phyloP scores from a whole-genome alignment of 2,113 vertebrate genomes.

The Larimichthys crocea region DNA sequence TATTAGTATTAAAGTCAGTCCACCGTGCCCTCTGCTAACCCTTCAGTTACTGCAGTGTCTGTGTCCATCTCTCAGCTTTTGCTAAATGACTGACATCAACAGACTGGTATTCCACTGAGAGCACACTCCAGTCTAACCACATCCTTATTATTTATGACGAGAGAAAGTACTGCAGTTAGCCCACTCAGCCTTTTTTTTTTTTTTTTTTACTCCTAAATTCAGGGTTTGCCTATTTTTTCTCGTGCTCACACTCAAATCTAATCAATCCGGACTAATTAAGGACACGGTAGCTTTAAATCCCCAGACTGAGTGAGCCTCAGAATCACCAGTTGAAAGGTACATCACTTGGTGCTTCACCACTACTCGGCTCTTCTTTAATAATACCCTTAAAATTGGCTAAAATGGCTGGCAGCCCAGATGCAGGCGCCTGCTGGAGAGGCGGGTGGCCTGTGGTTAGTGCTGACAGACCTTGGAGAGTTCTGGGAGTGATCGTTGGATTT shows the following conservation, averaged over 20 bases:
- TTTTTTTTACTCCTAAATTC: constrained; percentile 22
- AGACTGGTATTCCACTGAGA: constrained; percentile 63
- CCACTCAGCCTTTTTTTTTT: constrained; percentile 33
- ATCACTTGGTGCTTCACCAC: constrained; percentile 24
- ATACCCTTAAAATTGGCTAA: constrained; percentile 49
- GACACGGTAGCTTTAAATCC: neutral
- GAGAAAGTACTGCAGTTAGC: constrained; percentile 61
- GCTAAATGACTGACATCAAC: constrained; percentile 70
- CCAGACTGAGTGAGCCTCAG: neutral
- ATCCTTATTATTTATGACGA: constrained; percentile 72
- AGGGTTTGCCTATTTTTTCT: constrained; percentile 12
- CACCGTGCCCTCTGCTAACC: constrained; percentile 26
- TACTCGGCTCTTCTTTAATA: constrained; percentile 62
- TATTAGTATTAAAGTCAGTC: constrained; percentile 58
- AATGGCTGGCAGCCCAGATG: constrained; percentile 67
- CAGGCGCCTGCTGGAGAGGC: constrained; percentile 64
- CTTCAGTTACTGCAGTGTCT: constrained; percentile 27
- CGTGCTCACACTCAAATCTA: neutral
- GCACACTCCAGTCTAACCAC: constrained; percentile 68
- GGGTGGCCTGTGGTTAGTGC: constrained; percentile 71
- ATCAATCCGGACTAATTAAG: neutral
- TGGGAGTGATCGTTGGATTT: constrained; percentile 54
- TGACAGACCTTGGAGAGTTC: constrained; percentile 59
- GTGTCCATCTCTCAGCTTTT: constrained; percentile 19
- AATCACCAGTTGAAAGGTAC: constrained; percentile 25